Base-by-base conservation (phyloP, 2,888 invertebrate genomes). In the Amaurobius ferox region DNA sequence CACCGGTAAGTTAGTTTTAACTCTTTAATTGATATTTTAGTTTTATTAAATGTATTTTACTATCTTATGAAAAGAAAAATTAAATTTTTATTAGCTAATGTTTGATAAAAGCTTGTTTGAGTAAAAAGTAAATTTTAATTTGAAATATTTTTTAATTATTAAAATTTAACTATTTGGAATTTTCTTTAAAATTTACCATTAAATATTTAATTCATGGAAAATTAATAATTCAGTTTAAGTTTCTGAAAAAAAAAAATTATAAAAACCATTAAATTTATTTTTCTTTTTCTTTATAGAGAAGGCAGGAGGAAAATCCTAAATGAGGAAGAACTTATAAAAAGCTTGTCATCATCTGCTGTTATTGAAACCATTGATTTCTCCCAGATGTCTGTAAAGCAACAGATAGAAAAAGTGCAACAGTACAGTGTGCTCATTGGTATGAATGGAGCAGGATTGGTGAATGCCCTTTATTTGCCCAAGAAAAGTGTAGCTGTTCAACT, bases 381-480 rank as follows among this genome's bases (percentile, higher is more conserved):
- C 13, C 85, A 83, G 35, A 64, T 88, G 61, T 79, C 88, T n/a
- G 89, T 89, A 32, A 83, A 86, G 67, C 88, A 90, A 72, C 66
- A 90, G 90, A 88, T 90, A 40, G 74, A 89, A 78, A 76, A 85
- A 55, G 88, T 90, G 19, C 90, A 90, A 77, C 83, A 88, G 9
- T 90, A 89, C 73, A 79, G 88, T 30, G 89, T 90, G 0, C 64
- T 90, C 35, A 88, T 89, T 39, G 90, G 90, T 1, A 89, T 90
- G 87, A 90, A 90, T 88, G 90, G 90, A 61, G 90, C 90, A 35
- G 90, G 90, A 28, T 88, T 90, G 7, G 90, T 88, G 71, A 90
- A 90, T 87, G 89, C 88, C 39, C 28, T 90, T 0, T 90, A 89
- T 77, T 81, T 89, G 6, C 90, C 89, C 6, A 72, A 83, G n/a